Base-by-base conservation (phyloP, 1,140 invertebrate genomes). In the Berghia stephanieae region DNA sequence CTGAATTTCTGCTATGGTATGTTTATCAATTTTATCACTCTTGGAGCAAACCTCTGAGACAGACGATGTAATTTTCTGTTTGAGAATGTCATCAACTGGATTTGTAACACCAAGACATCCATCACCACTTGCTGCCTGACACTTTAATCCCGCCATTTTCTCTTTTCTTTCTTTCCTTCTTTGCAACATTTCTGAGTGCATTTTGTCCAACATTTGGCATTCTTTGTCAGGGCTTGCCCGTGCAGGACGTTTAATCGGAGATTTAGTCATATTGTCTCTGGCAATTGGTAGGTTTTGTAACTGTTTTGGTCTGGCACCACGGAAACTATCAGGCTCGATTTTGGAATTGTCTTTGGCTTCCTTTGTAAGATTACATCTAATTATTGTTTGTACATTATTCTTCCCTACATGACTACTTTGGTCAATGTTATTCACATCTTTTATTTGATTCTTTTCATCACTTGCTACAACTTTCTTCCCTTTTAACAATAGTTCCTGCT, bases 161-260 rank as follows among this genome's bases (percentile, higher is more conserved):
- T n/a, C n/a, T 67, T 67, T 67, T n/a, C 36, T 67, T 38, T 16
- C 2, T 21, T 67, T 67, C 42, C 63, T 67, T 40, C 36, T 67
- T 27, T n/a, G 3, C 63, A 67, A 16, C 63, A 67, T 67, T 18
- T 67, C 36, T 38, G 63, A 10, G 42, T 67, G 63, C 63, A 67
- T 67, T n/a, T 67, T 24, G 42, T 67, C 63, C 27, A 67, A n/a
- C 63, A 67, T 38, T 38, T 67, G 38, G 42, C 63, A 67, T 40
- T 67, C 63, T n/a, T 67, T 40, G 42, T 67, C 63, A 40, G 16
- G 34, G 40, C n/a, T 16, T 6, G 34, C 31, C 2, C 13, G 38
- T 10, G 31, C 27, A 3, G 6, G 6, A 21, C 8, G 5, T 69
- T 69, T 42, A 6, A 18, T 6, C 44, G 43, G 16, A 10, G 24